Evolutionary conservation across 2,797 vertebrate species (phyloP).

Genomic region (Chaetophractus vellerosus): DNA sequence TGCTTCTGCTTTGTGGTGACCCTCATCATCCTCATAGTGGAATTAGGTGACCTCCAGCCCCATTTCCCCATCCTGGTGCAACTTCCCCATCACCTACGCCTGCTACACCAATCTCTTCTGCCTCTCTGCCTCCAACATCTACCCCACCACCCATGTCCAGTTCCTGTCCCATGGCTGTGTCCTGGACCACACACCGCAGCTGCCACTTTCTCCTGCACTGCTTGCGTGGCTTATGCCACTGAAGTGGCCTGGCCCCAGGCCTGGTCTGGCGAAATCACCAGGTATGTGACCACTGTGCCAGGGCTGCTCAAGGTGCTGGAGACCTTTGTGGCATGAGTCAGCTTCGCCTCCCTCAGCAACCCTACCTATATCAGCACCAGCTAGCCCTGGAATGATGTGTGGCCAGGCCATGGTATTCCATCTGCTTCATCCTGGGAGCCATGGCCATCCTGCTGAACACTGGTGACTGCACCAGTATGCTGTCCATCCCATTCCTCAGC

Average conservation of each 20-base stretch:
- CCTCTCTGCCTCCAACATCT: conserved; percentile 94
- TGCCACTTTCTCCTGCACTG: conserved; percentile 93
- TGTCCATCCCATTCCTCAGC: conserved; percentile 94
- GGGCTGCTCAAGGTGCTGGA: conserved; percentile 95
- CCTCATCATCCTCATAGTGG: conserved; percentile 93
- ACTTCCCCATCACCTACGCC: conserved; percentile 96
- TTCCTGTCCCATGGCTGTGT: not conserved
- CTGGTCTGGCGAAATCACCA: conserved; percentile 93
- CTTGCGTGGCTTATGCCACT: no score
- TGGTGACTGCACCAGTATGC: conserved; percentile 93
- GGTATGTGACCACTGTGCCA: conserved; percentile 96
- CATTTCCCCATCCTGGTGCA: conserved; percentile 95
- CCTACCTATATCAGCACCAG: conserved; percentile 87
- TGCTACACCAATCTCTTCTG: conserved; percentile 95
- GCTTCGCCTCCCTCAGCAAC: conserved; percentile 93
- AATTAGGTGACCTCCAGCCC: conserved; percentile 92
- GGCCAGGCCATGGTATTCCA: conserved; percentile 92
- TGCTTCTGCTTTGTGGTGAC: conserved; percentile 94
- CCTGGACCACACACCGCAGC: conserved; percentile 89
- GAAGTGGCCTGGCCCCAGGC: conserved; percentile 95
- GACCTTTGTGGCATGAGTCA: conserved; percentile 95
- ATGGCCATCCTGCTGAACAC: conserved; percentile 94
- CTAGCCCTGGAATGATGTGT: conserved; percentile 93
- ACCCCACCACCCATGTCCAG: conserved; percentile 93
- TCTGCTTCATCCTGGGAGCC: conserved; percentile 95